Conservation (phyloP, 1,140 invertebrate species). For the Agrilus planipennis region DNA sequence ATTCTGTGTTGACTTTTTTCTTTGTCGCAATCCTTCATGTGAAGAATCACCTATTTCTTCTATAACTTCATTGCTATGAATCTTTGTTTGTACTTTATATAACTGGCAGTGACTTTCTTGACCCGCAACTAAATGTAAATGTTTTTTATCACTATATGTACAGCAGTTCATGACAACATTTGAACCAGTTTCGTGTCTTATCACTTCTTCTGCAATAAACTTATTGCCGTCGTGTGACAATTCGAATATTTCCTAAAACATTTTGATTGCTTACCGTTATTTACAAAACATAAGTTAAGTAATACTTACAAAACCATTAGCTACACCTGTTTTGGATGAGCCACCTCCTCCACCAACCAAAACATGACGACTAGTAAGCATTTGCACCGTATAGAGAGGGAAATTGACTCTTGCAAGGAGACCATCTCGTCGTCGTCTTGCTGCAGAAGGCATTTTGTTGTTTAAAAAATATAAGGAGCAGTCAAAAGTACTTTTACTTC, state of each 20-base stretch:
- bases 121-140: conserved; percentile 72
- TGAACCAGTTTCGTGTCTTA: conserved; percentile 74
- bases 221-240: conserved; percentile 67
- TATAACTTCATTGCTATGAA: conserved; percentile 40
- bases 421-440: conserved; percentile 44
- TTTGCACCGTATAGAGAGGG: conserved; percentile 81
- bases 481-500: no score
- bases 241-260: conserved; percentile 78
- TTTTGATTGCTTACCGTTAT: conserved; percentile 4
- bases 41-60: conserved; percentile 34
- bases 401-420: conserved; percentile 79
- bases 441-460: conserved; percentile 20
- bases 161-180: conserved; percentile 88
- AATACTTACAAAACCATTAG: conserved; percentile 83
- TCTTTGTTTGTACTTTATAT: conserved; percentile 66
- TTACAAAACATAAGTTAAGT: conserved; percentile 3
- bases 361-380: conserved; percentile 83
- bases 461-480: background rate
- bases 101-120: conserved; percentile 86
- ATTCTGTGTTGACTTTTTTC: conserved; percentile 28
- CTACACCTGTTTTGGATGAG: conserved; percentile 85
- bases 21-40: conserved; percentile 35
- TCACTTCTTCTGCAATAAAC: conserved; percentile 74
- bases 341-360: conserved; percentile 92
- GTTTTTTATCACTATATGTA: conserved; percentile 50